A percentile compares a stretch with the other conserved stretches of the same genome.
Evolutionary conservation across 2,113 vertebrate species (phyloP).

Genomic region (Alethe diademata): DNA sequence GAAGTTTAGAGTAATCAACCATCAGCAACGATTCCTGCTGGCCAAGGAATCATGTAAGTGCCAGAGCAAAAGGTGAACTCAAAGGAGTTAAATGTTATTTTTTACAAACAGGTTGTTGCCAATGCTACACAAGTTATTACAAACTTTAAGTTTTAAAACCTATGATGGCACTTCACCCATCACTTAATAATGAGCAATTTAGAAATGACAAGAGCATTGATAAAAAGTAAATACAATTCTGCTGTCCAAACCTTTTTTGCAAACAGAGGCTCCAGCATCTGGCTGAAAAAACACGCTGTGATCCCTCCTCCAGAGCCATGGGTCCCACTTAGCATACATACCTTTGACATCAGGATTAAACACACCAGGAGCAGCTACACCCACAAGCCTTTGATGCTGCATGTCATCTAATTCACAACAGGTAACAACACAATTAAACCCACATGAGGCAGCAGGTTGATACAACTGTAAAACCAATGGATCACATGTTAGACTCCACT

Average conservation of each 20-base stretch:
- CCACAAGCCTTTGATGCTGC: background rate
- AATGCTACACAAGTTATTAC: background rate
- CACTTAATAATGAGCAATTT: conserved; percentile 15
- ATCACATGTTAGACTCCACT: background rate
- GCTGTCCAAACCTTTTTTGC: conserved; percentile 19
- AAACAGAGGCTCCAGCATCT: background rate
- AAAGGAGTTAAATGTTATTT: background rate
- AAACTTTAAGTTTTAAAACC: background rate
- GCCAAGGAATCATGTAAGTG: background rate
- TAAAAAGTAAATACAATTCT: conserved; percentile 14
- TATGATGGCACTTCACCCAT: background rate
- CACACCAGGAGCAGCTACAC: background rate
- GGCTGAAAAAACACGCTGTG: background rate
- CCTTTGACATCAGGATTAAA: background rate
- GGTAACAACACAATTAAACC: background rate
- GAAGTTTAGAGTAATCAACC: background rate
- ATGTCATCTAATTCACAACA: background rate
- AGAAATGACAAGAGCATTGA: background rate
- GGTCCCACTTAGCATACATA: background rate
- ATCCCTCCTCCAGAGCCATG: background rate
- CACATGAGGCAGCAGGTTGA: background rate
- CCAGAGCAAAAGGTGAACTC: background rate
- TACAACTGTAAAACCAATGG: background rate
- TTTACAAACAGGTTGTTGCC: background rate
- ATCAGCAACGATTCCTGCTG: background rate